Base-by-base conservation (phyloP, 2,888 invertebrate species). In the Callimorpha dominula region DNA sequence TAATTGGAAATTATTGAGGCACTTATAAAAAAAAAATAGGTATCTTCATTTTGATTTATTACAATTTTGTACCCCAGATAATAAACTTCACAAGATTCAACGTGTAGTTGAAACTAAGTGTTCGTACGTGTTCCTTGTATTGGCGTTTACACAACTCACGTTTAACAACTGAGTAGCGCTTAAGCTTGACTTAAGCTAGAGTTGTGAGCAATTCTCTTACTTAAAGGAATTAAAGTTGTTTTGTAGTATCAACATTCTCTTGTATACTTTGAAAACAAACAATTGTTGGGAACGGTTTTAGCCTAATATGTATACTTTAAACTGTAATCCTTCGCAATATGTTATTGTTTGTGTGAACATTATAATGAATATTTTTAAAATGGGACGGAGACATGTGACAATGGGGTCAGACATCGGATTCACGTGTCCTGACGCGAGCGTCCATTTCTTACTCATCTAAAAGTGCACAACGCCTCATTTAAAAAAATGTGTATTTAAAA, bases 131-230 rank as follows among this genome's bases (percentile, higher is more conserved):
- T 71, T 60, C n/a, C 54, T 68, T 17, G 40, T 54, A 72, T 64
- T 72, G 68, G 54, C 57, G 68, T 65, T 68, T 72, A 72, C 64
- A 72, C 68, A 72, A 72, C 72, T 72, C 72, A 68, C 68, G 64
- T 65, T 65, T 65, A 66, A 17, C 63, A 72, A 57, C 60, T 68
- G 68, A 72, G 72, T 68, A 72, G 46, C 20, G 68, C 64, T 65
- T 49, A 67, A 72, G 72, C 68, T 68, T 68, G 49, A 68, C 46
- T 72, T 68, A 57, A 68, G 68, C 68, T 68, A 40, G 49, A 65
- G 46, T 65, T 68, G 72, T 68, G 68, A 68, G 60, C 52, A 67
- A 67, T 67, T 67, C 71, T 67, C 57, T 72, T 65, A 72, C 72
- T 72, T 68, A 68, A 60, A 68, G 68, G 65, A 57, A 65, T 72